phyloP scores from a whole-genome alignment of 1,140 invertebrate species.

The Drosophila rhopaloa region DNA sequence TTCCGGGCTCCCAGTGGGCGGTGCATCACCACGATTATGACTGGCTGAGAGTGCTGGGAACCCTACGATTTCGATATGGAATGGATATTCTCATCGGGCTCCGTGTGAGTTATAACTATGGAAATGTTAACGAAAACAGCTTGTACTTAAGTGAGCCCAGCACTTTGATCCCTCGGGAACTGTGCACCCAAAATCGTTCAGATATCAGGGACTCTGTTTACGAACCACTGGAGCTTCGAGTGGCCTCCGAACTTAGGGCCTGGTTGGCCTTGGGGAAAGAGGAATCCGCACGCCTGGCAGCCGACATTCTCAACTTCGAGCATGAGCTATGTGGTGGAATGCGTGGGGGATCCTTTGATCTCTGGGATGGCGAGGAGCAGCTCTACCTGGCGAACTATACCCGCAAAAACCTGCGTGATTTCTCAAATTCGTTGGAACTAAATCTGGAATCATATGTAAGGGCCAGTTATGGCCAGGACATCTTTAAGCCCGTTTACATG shows the following conservation, averaged over 20 bases:
- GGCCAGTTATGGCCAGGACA: constrained; percentile 37
- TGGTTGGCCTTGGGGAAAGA: constrained; percentile 65
- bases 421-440: constrained; percentile 38
- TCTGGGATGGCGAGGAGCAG: constrained; percentile 51
- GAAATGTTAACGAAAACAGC: constrained; percentile 92
- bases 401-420: constrained; percentile 54
- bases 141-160: constrained; percentile 90
- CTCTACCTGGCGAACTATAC: constrained; percentile 56
- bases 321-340: constrained; percentile 68
- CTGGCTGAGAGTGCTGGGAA: constrained; percentile 90
- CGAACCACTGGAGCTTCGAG: constrained; percentile 39
- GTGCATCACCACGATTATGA: constrained; percentile 85
- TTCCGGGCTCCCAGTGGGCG: constrained; percentile 71
- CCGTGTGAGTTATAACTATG: constrained; percentile 94
- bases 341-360: constrained; percentile 8
- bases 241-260: constrained; percentile 52
- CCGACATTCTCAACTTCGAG: constrained; percentile 69
- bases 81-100: constrained; percentile 92
- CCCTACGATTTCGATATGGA: constrained; percentile 90
- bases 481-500: constrained; percentile 74
- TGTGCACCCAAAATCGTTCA: constrained; percentile 44
- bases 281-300: constrained; percentile 55
- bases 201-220: constrained; percentile 50
- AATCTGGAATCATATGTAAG: constrained; percentile 58
- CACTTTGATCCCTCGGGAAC: constrained; percentile 59